Base-by-base conservation (phyloP, 2,888 invertebrate species). In the Cheilosia variabilis region DNA sequence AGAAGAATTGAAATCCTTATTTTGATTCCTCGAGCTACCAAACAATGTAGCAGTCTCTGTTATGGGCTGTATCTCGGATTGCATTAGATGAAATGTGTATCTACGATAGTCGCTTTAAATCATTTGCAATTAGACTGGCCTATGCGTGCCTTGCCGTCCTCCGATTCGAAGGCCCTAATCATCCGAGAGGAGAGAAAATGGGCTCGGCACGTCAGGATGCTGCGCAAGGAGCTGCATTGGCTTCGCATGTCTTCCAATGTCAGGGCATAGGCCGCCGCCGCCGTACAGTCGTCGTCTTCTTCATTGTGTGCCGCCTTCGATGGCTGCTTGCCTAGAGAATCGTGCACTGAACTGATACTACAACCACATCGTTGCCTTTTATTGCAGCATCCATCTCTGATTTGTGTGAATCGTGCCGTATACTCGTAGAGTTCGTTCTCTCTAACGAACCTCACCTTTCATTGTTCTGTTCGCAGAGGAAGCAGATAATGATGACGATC, bases 61-160 rank as follows among this genome's bases (percentile, higher is more conserved):
- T 17, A 37, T 41, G 31, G 24, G 9, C 31, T 57, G 57, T 37
- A 68, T 66, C 65, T 58, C 57, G 41, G 13, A 68, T 73, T 27
- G 86, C 68, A 86, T 81, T 86, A 86, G 86, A 81, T 86, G 86
- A 81, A 81, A 71, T 72, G 73, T 72, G 73, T 68, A 71, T 76
- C 81, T 58, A 60, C 43, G 47, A 73, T 83, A 57, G 83, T 73
- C 52, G 17, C 43, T 34, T 45, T 76, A 72, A 81, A 86, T 81
- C 81, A 86, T 81, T 66, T 65, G 81, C 81, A 86, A 86, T 86
- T 86, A 86, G 81, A 68, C 71, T 81, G 86, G n/a, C 58, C 65
- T 80, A 37, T 80, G 80, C 73, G 75, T 79, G 63, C 57, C 79
- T 41, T 15, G 13, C 15, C 52, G 15, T 13, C 17, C 34, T 65